Conservation (phyloP, 2,113 vertebrate species). For the Chloroceryle aenea region DNA sequence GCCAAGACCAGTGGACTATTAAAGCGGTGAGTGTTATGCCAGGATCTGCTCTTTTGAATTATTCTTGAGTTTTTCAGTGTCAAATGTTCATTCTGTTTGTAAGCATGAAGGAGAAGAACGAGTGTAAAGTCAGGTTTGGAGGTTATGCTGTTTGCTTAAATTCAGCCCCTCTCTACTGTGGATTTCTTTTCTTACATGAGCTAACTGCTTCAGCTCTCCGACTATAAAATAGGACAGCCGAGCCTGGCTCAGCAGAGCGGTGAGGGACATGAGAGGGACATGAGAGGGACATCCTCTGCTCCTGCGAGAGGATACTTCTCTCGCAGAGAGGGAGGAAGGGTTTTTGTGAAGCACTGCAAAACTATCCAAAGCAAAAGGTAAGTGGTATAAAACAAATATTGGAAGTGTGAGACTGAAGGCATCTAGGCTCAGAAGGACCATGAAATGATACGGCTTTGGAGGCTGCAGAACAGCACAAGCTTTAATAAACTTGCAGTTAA, state of each 20-base stretch:
- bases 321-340: not conserved
- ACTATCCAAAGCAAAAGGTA: not conserved
- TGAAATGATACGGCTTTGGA: not conserved
- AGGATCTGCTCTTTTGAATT: not conserved
- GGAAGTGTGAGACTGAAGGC: not conserved
- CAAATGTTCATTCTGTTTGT: not conserved
- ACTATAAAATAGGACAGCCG: not conserved
- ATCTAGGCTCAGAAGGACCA: not conserved
- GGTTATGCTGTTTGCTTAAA: not conserved
- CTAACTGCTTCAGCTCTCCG: not conserved
- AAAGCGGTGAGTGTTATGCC: not conserved
- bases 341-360: not conserved
- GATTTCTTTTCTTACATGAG: not conserved
- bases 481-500: not conserved
- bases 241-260: accelerated
- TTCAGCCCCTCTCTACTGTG: not conserved
- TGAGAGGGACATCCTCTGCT: not conserved
- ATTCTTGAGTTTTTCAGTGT: not conserved
- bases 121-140: not conserved
- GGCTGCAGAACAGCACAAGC: not conserved
- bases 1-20: accelerated
- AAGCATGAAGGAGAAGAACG: accelerated
- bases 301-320: not conserved
- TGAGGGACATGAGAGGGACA: not conserved
- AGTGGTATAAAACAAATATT: not conserved